Evolutionary conservation across 2,888 invertebrate species (phyloP), one percentile per base, ranked within the genome.

Genomic region (Diaperis boleti): DNA sequence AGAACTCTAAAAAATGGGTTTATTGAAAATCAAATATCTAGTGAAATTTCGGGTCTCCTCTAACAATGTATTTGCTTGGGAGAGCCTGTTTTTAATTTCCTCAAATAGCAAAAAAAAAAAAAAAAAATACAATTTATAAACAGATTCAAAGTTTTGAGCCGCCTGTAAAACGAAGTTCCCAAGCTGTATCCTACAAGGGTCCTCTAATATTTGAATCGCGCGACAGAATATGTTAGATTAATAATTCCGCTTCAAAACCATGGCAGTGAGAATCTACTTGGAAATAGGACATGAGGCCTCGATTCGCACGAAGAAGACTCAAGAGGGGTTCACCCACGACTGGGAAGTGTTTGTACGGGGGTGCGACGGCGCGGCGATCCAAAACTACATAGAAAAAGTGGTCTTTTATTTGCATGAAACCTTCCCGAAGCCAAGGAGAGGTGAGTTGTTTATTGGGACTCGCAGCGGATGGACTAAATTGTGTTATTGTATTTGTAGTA

Each of bases 311-410:
- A 92, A 92, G 79, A 88, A 88, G 73, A 94, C 95, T 8, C 88
- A 89, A 14, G 94, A 95, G 79, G 96, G 95, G 42, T 96, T 94
- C 80, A 98, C 97, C 71, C 98, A 98, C 83, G 97, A 98, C 81
- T 98, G 98, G 98, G 94, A 94, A 81, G 90, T 98, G 54, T 97
- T 92, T 83, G 94, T 98, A 14, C 87, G 92, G 76, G 96, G 96
- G 55, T 88, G 89, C 69, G 94, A 96, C 77, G 91, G 91, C 72
- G 89, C 91, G 69, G 92, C 93, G 77, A 94, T 98, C 73, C 90
- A 92, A 76, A 88, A 92, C 79, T 98, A 94, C 85, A 90, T 97
- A 57, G 96, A 97, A 64, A 96, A 94, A 87, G 91, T 93, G 67
- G 92, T 96, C 17, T 97, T 97, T 79, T 85, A 90, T 77, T 85